Percentiles rank a stretch among this genome's conserved stretches.
Evolutionary conservation across 2,113 vertebrate species (phyloP).

Genomic region (Rhadina sibilatrix): DNA sequence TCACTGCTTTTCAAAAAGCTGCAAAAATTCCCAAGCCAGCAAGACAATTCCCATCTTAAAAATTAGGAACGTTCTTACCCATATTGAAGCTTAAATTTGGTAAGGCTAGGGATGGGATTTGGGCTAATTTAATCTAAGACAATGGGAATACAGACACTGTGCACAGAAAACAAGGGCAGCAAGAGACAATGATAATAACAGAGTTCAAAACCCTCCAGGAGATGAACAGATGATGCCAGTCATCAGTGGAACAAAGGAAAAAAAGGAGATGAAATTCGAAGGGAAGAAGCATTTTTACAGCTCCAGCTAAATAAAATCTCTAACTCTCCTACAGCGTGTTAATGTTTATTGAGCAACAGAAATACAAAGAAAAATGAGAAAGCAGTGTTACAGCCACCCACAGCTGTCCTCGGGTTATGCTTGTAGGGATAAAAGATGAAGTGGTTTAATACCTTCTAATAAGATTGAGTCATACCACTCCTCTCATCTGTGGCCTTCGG

Average conservation of each 20-base stretch:
- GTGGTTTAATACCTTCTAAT: slow-evolving; percentile 49
- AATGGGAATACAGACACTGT: slow-evolving; percentile 5
- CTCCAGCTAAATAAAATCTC: slow-evolving; percentile 36
- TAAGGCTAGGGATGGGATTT: background rate
- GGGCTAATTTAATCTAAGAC: background rate
- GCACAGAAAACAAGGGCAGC: slow-evolving; percentile 9
- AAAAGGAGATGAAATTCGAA: slow-evolving; percentile 10
- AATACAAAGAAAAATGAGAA: slow-evolving; percentile 25
- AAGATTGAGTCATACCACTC: background rate
- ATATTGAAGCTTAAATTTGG: background rate
- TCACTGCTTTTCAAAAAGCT: background rate
- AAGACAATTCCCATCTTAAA: background rate
- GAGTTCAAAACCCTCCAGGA: slow-evolving; percentile 28
- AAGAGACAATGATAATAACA: slow-evolving; percentile 11
- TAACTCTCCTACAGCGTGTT: background rate
- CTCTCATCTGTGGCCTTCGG: background rate
- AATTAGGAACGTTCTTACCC: background rate
- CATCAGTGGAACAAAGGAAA: background rate
- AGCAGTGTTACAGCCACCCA: background rate
- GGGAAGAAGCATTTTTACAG: slow-evolving; percentile 9
- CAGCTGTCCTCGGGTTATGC: background rate
- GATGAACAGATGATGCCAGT: slow-evolving; percentile 13
- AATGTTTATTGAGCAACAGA: slow-evolving; percentile 40
- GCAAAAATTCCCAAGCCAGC: background rate
- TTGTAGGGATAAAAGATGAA: slow-evolving; percentile 41